Conservation (phyloP, 2,888 invertebrate species). For the Boloria euphrosyne region DNA sequence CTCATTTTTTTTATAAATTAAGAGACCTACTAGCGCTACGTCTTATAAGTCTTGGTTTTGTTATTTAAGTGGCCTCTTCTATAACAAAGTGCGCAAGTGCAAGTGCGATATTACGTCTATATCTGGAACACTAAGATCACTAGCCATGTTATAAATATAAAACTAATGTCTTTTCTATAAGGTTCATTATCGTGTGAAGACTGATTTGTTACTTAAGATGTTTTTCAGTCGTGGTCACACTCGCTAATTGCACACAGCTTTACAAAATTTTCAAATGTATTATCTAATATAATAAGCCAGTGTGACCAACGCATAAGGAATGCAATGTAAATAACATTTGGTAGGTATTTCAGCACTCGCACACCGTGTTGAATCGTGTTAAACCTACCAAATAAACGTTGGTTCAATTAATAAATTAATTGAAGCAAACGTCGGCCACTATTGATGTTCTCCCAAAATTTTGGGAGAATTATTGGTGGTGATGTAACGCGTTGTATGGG, state of each 20-base stretch:
- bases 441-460: slow-evolving; percentile 45
- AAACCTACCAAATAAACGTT: slow-evolving; percentile 63
- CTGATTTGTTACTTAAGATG: slow-evolving; percentile 68
- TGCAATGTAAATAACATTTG: slow-evolving; percentile 80
- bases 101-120: slow-evolving; percentile 30
- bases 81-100: neutral
- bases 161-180: slow-evolving; percentile 67
- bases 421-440: slow-evolving; percentile 39
- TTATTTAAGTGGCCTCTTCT: neutral
- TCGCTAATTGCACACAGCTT: slow-evolving; percentile 20
- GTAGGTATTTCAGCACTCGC: slow-evolving; percentile 68
- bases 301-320: slow-evolving; percentile 64
- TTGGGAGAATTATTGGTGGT: slow-evolving; percentile 47
- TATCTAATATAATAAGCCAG: slow-evolving; percentile 40
- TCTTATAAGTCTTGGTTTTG: neutral
- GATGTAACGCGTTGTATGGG: slow-evolving; percentile 73
- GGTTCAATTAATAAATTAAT: slow-evolving; percentile 39
- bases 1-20: neutral
- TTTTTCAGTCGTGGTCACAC: slow-evolving; percentile 38
- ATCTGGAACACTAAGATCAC: slow-evolving; percentile 37
- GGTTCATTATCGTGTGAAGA: slow-evolving; percentile 74
- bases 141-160: slow-evolving; percentile 45
- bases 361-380: slow-evolving; percentile 62
- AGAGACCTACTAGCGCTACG: neutral
- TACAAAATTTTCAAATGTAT: neutral